Evolutionary conservation across 2,888 invertebrate species (phyloP).

Genomic region (Nomada ruficornis): DNA sequence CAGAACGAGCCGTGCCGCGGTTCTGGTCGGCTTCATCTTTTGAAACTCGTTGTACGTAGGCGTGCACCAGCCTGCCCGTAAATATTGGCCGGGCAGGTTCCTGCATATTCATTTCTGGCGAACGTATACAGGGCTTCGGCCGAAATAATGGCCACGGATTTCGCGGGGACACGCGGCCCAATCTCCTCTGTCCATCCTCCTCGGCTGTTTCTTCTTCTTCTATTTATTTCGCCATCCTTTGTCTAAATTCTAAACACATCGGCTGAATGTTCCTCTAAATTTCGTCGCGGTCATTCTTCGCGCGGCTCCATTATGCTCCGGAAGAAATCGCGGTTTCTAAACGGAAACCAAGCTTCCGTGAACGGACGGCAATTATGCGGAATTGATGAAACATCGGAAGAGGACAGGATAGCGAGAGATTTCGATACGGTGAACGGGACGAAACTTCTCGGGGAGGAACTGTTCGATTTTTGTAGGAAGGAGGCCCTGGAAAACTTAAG

Average conservation of each 20-base stretch:
- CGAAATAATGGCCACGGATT: slow-evolving; percentile 74
- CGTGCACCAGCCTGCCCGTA: slow-evolving; percentile 55
- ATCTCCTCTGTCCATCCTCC: slow-evolving; percentile 44
- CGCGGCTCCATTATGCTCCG: slow-evolving; percentile 24
- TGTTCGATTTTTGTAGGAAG: no score
- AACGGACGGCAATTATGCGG: slow-evolving; percentile 23
- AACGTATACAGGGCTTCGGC: slow-evolving; percentile 52
- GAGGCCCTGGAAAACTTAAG: no score
- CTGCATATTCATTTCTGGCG: slow-evolving; percentile 73
- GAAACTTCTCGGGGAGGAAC: no score
- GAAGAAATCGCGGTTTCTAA: slow-evolving; percentile 2
- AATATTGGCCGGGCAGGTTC: slow-evolving; percentile 70
- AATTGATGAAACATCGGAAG: neutral
- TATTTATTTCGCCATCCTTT: neutral
- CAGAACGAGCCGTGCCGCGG: slow-evolving; percentile 46
- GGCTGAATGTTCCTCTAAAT: slow-evolving; percentile 26
- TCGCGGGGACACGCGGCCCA: slow-evolving; percentile 68
- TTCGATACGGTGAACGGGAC: no score
- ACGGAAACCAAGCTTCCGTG: neutral
- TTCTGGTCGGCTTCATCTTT: slow-evolving; percentile 70
- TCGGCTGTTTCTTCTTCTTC: slow-evolving; percentile 3
- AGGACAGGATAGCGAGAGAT: neutral
- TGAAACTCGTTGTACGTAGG: slow-evolving; percentile 60
- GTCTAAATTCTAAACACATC: slow-evolving; percentile 18
- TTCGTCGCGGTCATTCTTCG: slow-evolving; percentile 34